Conservation (phyloP, 1,140 invertebrate species). For the Propsilocerus akamusi region DNA sequence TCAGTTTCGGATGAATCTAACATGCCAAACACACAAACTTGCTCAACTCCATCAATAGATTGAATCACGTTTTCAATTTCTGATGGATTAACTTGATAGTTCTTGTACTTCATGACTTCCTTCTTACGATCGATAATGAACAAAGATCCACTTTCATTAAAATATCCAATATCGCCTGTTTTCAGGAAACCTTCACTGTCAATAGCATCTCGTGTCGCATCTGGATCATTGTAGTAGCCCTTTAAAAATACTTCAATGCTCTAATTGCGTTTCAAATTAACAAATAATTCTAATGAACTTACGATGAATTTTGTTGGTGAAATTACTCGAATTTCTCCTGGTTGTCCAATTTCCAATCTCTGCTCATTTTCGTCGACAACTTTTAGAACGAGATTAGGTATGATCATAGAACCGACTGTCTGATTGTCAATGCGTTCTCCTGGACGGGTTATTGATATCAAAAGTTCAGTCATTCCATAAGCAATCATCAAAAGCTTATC, state of each 20-base stretch:
- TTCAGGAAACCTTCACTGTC: slow-evolving; percentile 39
- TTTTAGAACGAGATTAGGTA: neutral
- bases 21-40: slow-evolving; percentile 46
- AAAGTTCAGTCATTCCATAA: neutral
- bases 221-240: slow-evolving; percentile 2
- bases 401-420: neutral
- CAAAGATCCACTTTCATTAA: slow-evolving; percentile 37
- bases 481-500: neutral
- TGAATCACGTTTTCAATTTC: slow-evolving; percentile 27
- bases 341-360: neutral
- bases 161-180: slow-evolving; percentile 45
- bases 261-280: neutral
- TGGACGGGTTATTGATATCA: neutral
- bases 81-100: slow-evolving; percentile 17
- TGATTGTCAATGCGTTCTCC: neutral
- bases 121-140: slow-evolving; percentile 45
- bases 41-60: slow-evolving; percentile 35
- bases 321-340: slow-evolving; percentile 2
- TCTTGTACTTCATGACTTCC: slow-evolving; percentile 45
- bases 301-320: neutral
- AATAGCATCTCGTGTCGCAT: slow-evolving; percentile 1
- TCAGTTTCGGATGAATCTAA: slow-evolving; percentile 41
- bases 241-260: neutral
- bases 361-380: neutral
- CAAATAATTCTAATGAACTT: neutral